phyloP scores from a whole-genome alignment of 1,140 invertebrate genomes.

The Drosophila tropicalis region DNA sequence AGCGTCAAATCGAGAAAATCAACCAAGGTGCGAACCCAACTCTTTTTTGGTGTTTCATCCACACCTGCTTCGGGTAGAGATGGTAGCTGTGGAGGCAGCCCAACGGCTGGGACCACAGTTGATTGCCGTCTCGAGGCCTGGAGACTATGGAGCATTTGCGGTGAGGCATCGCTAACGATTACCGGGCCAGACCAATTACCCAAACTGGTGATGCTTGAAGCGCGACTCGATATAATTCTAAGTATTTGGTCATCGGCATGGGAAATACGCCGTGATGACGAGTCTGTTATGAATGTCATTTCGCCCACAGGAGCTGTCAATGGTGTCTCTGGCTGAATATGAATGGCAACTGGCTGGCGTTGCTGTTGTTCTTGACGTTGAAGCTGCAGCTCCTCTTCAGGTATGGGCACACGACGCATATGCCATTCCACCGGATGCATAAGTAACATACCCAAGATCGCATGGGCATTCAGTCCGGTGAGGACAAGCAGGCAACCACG shows the following conservation, averaged over 20 bases:
- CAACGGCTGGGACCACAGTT: neutral
- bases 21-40: constrained; percentile 82
- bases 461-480: constrained; percentile 86
- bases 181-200: constrained; percentile 82
- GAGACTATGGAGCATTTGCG: constrained; percentile 70
- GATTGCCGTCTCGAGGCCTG: constrained; percentile 58
- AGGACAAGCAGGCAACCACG: constrained; percentile 87
- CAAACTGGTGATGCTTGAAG: constrained; percentile 81
- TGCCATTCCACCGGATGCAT: constrained; percentile 89
- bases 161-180: constrained; percentile 74
- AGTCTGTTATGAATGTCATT: constrained; percentile 15
- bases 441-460: constrained; percentile 86
- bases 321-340: constrained; percentile 63
- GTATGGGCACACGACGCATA: constrained; percentile 83
- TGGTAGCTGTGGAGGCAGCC: neutral
- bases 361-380: constrained; percentile 3
- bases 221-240: constrained; percentile 51
- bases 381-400: constrained; percentile 39
- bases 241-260: constrained; percentile 57
- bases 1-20: constrained; percentile 86
- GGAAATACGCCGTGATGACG: constrained; percentile 48
- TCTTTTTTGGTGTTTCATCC: constrained; percentile 10
- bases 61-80: neutral
- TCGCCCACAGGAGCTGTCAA: constrained; percentile 28
- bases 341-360: constrained; percentile 31